Percentiles rank a stretch among this genome's conserved stretches.
Conservation (phyloP, 2,113 vertebrate genomes). For the Platichthys stellatus region DNA sequence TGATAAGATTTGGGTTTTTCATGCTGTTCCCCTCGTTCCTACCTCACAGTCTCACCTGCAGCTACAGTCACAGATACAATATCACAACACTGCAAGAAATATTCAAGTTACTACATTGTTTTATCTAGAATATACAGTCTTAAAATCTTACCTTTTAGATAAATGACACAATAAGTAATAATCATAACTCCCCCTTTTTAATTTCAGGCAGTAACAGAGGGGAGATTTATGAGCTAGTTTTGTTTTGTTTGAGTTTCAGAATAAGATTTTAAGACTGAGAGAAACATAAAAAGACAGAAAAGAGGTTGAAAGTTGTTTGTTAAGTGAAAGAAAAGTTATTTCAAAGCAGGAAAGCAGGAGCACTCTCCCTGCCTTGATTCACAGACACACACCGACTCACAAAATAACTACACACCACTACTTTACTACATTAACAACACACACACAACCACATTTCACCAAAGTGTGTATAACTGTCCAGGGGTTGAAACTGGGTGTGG, state of each 20-base stretch:
- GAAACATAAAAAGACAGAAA: conserved; percentile 39
- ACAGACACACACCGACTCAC: conserved; percentile 44
- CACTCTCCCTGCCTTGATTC: conserved; percentile 50
- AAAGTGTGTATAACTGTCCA: conserved; percentile 10
- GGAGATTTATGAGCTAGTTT: too few relatives aligned
- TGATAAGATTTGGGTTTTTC: neutral
- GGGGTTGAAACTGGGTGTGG: neutral
- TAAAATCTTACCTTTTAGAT: conserved; percentile 58
- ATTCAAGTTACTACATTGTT: conserved; percentile 11
- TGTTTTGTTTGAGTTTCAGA: neutral
- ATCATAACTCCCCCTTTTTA: too few relatives aligned
- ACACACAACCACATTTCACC: conserved; percentile 41
- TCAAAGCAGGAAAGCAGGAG: conserved; percentile 66
- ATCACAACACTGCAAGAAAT: conserved; percentile 55
- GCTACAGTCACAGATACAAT: conserved; percentile 47
- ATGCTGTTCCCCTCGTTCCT: conserved; percentile 35
- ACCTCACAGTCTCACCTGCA: conserved; percentile 40
- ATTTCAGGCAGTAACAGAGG: too few relatives aligned
- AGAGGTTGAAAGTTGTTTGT: neutral
- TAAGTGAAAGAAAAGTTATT: conserved; percentile 24
- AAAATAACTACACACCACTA: conserved; percentile 40
- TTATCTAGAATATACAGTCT: conserved; percentile 49
- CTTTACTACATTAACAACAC: conserved; percentile 30
- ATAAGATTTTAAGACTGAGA: conserved; percentile 70
- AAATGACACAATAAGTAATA: neutral